Conservation (phyloP, 1,140 invertebrate species). For the Tribolium castaneum region DNA sequence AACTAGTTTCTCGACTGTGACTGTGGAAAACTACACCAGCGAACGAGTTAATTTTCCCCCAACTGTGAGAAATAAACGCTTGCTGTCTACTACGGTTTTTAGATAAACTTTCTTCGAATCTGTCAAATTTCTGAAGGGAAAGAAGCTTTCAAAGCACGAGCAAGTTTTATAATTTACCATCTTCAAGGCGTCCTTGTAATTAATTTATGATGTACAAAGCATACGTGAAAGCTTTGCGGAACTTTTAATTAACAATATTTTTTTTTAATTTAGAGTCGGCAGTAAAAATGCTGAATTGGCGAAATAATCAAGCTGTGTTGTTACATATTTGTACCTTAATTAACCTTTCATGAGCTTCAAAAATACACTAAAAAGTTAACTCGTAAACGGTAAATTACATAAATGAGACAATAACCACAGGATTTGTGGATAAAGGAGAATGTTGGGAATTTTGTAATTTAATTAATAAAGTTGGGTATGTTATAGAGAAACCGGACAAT, state of each 20-base stretch:
- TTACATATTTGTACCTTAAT: background rate
- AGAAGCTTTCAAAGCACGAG: constrained; percentile 8
- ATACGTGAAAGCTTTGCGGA: background rate
- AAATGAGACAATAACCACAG: background rate
- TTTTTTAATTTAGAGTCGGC: background rate
- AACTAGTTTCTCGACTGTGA: background rate
- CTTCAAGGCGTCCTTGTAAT: constrained; percentile 13
- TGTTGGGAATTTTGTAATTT: background rate
- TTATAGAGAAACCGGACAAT: background rate
- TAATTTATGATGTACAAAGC: constrained; percentile 18
- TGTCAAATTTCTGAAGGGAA: constrained; percentile 1
- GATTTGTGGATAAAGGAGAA: background rate
- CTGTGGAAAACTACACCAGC: background rate
- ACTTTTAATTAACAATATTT: constrained; percentile 7
- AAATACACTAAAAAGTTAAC: background rate
- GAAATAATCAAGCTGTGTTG: background rate
- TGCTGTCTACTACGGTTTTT: background rate
- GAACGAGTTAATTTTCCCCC: background rate
- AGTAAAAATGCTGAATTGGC: background rate
- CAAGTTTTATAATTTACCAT: background rate
- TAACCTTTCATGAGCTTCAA: background rate
- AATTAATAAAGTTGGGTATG: background rate
- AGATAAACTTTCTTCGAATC: constrained; percentile 5
- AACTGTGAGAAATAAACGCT: background rate
- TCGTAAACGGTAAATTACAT: background rate